Evolutionary conservation across 2,888 invertebrate genomes (phyloP).

Genomic region (Craniophora ligustri): DNA sequence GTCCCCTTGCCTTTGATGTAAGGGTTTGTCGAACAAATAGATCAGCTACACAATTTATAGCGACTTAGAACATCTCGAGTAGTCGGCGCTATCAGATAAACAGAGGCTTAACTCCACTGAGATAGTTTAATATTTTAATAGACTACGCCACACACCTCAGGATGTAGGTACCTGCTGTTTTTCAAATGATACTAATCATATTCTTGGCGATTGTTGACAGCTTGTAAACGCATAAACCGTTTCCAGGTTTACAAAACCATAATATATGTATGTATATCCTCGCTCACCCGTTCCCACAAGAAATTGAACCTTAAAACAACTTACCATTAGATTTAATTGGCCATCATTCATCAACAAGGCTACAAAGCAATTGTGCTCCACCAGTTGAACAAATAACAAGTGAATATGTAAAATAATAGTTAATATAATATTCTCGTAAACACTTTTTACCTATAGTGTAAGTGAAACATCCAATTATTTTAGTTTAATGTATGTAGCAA

Average conservation of each 20-base stretch:
- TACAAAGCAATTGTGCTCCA: no score
- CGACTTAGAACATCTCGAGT: slow-evolving; percentile 44
- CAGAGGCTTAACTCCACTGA: slow-evolving; percentile 50
- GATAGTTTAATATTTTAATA: slow-evolving; percentile 55
- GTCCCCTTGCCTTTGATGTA: slow-evolving; percentile 12
- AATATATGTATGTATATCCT: no score
- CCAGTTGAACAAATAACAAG: no score
- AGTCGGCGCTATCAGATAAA: slow-evolving; percentile 57
- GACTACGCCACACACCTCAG: slow-evolving; percentile 14
- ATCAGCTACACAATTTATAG: slow-evolving; percentile 41
- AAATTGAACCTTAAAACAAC: no score
- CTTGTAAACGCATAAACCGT: no score
- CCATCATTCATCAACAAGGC: no score
- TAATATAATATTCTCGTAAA: no score
- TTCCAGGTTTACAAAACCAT: no score
- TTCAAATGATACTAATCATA: neutral
- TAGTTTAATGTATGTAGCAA: neutral
- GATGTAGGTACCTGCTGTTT: slow-evolving; percentile 20
- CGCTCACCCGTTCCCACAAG: no score
- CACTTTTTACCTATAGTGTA: neutral
- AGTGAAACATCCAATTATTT: slow-evolving; percentile 6
- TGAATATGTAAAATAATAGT: no score
- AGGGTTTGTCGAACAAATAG: slow-evolving; percentile 5
- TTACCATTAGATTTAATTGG: no score
- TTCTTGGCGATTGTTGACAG: neutral